Conservation (phyloP, 2,797 vertebrate species). For the Periophthalmus magnuspinnatus region DNA sequence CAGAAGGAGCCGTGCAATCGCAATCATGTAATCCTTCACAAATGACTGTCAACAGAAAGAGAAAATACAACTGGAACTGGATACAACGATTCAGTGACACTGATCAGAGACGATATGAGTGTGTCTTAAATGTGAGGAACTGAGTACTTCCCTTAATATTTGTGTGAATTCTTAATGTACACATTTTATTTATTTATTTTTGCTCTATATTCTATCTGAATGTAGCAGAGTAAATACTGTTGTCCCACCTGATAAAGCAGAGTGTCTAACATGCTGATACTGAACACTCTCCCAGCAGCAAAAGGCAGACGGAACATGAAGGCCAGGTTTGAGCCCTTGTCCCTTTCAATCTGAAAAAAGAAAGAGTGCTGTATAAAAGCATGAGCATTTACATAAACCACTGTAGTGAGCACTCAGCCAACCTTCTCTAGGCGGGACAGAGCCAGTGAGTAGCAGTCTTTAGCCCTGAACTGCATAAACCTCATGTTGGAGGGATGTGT, state of each 20-base stretch:
- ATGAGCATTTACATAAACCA: neutral
- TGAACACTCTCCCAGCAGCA: constrained; percentile 84
- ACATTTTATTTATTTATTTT: neutral
- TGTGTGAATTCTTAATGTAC: no score
- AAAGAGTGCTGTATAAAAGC: neutral
- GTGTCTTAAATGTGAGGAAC: constrained; percentile 40
- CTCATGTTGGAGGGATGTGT: constrained; percentile 98
- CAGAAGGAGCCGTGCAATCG: constrained; percentile 80
- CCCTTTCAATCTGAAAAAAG: constrained; percentile 77
- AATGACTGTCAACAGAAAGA: constrained; percentile 75
- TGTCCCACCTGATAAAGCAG: constrained; percentile 80
- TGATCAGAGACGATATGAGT: constrained; percentile 44
- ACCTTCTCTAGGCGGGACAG: constrained; percentile 96
- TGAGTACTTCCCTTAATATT: no score
- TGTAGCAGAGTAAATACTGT: neutral
- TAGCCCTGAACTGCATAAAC: constrained; percentile 97
- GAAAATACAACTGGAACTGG: no score
- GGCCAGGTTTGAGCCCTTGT: constrained; percentile 83
- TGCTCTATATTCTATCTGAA: neutral
- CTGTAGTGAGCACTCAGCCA: constrained; percentile 23
- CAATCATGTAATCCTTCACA: constrained; percentile 87
- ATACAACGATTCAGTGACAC: neutral
- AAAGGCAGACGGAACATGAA: constrained; percentile 87
- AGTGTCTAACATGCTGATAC: constrained; percentile 85
- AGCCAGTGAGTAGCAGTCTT: constrained; percentile 86